These are phyloP conservation scores for Cheilosia urbana DNA, from an alignment of 2,888 invertebrate species.

Conservation along the genomic window DNA sequence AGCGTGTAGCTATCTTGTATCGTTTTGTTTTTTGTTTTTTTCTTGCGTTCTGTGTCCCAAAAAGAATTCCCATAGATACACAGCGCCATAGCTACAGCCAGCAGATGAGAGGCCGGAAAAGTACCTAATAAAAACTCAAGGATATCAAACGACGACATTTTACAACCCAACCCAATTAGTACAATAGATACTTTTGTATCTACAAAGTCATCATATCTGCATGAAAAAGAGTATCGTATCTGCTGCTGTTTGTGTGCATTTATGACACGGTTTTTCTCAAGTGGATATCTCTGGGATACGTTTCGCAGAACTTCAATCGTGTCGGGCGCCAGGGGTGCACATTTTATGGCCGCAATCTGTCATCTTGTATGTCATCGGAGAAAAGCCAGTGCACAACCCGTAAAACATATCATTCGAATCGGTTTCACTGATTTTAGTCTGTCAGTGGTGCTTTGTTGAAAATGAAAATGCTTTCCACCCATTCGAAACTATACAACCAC, in stretches of 20 bases:
- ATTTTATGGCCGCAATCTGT: constrained; percentile 55
- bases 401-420: constrained; percentile 10
- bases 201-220: constrained; percentile 2
- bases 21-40: not conserved
- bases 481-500: not conserved
- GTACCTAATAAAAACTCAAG: constrained; percentile 68
- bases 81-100: constrained; percentile 5
- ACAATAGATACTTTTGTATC: constrained; percentile 63
- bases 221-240: constrained; percentile 8
- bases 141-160: constrained; percentile 65
- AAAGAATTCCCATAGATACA: constrained; percentile 50
- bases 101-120: not conserved
- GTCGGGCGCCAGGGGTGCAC: constrained; percentile 49
- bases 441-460: constrained; percentile 5
- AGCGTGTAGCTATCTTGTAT: constrained; percentile 30
- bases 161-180: constrained; percentile 73
- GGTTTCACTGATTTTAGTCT: constrained; percentile 23
- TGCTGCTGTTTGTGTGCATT: constrained; percentile 22
- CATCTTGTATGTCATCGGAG: constrained; percentile 36
- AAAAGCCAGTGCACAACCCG: not conserved
- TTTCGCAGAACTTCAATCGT: constrained; percentile 14
- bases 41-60: constrained; percentile 34
- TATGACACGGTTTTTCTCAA: constrained; percentile 54
- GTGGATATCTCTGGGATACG: constrained; percentile 19
- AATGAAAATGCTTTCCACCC: constrained; percentile 16